These are phyloP conservation scores for Tubulanus polymorphus DNA, from an alignment of 2,888 invertebrate species.

Conservation along the genomic window DNA sequence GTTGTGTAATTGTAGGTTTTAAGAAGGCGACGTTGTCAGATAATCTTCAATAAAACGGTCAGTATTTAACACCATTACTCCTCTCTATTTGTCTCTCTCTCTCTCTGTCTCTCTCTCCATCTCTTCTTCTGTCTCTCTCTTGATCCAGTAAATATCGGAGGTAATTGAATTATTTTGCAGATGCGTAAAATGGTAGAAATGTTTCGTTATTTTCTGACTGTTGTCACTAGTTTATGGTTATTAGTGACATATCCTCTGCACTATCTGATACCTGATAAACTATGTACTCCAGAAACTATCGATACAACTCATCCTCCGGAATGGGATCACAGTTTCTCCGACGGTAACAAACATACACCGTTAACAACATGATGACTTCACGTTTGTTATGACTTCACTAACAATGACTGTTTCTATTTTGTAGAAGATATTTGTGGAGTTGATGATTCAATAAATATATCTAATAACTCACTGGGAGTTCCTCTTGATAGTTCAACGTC, in stretches of 20 bases:
- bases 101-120: neutral
- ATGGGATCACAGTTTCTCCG: constrained; percentile 40
- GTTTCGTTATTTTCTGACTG: constrained; percentile 20
- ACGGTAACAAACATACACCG: constrained; percentile 27
- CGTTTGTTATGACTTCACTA: neutral
- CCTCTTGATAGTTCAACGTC: constrained; percentile 40
- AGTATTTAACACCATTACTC: neutral
- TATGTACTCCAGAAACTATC: constrained; percentile 8
- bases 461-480: constrained; percentile 39
- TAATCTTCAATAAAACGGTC: no score
- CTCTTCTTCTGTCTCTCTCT: neutral
- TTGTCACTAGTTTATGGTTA: constrained; percentile 14
- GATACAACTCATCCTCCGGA: constrained; percentile 17
- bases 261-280: constrained; percentile 15
- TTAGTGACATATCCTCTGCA: constrained; percentile 12
- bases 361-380: neutral
- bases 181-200: neutral
- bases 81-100: neutral
- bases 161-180: no score
- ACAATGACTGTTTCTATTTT: constrained; percentile 12
- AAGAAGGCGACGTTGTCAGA: no score
- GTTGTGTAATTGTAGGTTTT: no score
- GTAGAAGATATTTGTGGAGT: constrained; percentile 34
- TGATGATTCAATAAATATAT: constrained; percentile 32
- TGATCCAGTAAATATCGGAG: no score